Base-by-base conservation (phyloP, 2,888 invertebrate species). In the Drosophila demipolita region DNA sequence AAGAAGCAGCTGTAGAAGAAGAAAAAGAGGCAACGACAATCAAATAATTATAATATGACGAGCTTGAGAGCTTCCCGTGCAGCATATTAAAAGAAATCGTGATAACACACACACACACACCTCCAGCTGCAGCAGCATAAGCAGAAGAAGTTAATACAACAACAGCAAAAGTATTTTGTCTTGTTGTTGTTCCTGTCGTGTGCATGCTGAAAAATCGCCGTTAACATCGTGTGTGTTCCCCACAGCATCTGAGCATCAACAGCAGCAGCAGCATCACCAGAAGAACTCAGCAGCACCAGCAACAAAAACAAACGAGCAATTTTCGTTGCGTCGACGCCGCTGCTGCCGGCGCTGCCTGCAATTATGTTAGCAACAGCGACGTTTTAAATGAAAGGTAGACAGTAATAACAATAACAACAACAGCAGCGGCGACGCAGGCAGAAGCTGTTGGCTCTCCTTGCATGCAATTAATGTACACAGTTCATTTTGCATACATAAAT, bases 321-420 rank as follows among this genome's bases (percentile, higher is more conserved):
- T 79, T 80, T 72, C 66, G 71, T 74, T 77, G 74, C 79, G 76
- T 80, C 65, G 74, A 61, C 77, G 66, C 42, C 61, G 80, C 71
- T 66, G 80, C 77, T 78, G 80, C 78, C 80, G 80, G 59, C 73
- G 57, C 73, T 65, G 48, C 73, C 79, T 74, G 79, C 78, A 78
- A 78, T 72, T 68, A 81, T 74, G 71, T 66, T 71, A 79, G 79
- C 67, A 79, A 66, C 80, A 79, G 66, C 66, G 69, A 53, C 66
- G 70, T 70, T 76, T 80, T 76, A 76, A 80, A 75, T 80, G 73
- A 80, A 80, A 80, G 77, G 79, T 78, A 78, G 77, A 77, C 73
- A 76, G 73, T 65, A 66, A 63, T 42, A 68, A 63, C 26, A 49
- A 45, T 23, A 45, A 23, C 55, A 69, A 54, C 62, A 63, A 68